A percentile compares a stretch with the other conserved stretches of the same genome.
phyloP scores from a whole-genome alignment of 2,888 invertebrate genomes.

The Diarsia dahlii region DNA sequence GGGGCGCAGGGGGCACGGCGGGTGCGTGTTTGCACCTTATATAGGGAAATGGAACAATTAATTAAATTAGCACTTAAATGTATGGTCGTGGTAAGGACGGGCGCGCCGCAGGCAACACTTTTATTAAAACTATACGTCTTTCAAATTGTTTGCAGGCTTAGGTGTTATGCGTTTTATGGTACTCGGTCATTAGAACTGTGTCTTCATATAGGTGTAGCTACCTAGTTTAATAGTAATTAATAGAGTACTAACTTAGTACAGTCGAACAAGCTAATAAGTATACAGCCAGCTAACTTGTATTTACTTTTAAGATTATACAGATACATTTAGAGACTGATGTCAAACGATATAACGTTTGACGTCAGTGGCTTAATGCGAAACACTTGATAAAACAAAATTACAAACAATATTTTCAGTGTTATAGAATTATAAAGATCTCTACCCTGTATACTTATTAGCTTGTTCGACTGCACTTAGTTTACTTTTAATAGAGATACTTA shows the following conservation, averaged over 20 bases:
- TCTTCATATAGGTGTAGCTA: constrained; percentile 5
- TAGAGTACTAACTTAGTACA: too few relatives aligned
- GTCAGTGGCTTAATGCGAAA: too few relatives aligned
- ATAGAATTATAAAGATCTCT: too few relatives aligned
- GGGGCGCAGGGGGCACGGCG: constrained; percentile 28
- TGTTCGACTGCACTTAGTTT: too few relatives aligned
- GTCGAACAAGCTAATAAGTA: too few relatives aligned
- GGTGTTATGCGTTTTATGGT: constrained; percentile 53
- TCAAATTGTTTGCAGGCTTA: constrained; percentile 64
- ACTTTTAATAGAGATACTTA: background rate
- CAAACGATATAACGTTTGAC: too few relatives aligned
- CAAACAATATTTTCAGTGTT: too few relatives aligned
- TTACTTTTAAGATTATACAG: too few relatives aligned
- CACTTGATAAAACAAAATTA: too few relatives aligned
- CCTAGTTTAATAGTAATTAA: background rate
- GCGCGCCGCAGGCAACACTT: constrained; percentile 69
- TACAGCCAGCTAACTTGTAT: too few relatives aligned
- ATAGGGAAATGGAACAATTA: constrained; percentile 87
- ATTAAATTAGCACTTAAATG: constrained; percentile 88
- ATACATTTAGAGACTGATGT: too few relatives aligned
- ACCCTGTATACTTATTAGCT: too few relatives aligned
- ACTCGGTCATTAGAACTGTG: constrained; percentile 29
- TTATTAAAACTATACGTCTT: constrained; percentile 87
- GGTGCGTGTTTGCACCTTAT: constrained; percentile 75
- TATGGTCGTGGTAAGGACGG: constrained; percentile 74